Percentiles rank a stretch among this genome's conserved stretches.
These are phyloP conservation scores for Gymnorhina tibicen DNA, from an alignment of 2,113 vertebrate genomes.

Conservation along the genomic window DNA sequence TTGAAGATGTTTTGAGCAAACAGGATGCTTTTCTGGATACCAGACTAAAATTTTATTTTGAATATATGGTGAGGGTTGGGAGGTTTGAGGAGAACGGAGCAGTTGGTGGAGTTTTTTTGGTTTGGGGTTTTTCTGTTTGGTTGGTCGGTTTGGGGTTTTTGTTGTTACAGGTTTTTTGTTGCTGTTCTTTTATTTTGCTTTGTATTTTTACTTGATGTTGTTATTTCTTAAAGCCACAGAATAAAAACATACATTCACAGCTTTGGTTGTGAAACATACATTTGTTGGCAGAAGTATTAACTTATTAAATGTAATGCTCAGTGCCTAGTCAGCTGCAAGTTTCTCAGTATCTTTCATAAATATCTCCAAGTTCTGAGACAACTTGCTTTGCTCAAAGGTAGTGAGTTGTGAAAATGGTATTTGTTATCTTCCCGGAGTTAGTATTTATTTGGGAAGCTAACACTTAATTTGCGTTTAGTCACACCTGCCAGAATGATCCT, in stretches of 20 bases:
- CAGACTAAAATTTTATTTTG: neutral
- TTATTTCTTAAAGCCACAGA: neutral
- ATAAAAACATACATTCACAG: neutral
- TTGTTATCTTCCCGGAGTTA: neutral
- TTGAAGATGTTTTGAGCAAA: neutral
- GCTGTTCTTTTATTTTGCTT: rapidly evolving
- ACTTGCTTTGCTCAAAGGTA: neutral
- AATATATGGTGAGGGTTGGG: neutral
- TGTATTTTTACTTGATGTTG: neutral
- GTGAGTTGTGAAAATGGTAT: neutral
- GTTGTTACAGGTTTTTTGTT: neutral
- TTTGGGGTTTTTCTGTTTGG: neutral
- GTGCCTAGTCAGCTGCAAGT: neutral
- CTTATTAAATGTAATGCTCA: neutral
- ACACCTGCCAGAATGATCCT: constrained; percentile 27
- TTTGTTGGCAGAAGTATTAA: neutral
- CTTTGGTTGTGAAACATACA: neutral
- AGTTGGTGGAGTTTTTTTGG: rapidly evolving
- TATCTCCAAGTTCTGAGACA: neutral
- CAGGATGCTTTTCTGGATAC: neutral
- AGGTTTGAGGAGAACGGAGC: neutral
- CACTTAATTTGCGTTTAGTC: neutral
- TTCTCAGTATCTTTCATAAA: neutral
- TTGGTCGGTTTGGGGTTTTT: neutral
- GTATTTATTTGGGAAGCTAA: neutral